Conservation (phyloP, 2,113 vertebrate genomes). For the Grus americana region DNA sequence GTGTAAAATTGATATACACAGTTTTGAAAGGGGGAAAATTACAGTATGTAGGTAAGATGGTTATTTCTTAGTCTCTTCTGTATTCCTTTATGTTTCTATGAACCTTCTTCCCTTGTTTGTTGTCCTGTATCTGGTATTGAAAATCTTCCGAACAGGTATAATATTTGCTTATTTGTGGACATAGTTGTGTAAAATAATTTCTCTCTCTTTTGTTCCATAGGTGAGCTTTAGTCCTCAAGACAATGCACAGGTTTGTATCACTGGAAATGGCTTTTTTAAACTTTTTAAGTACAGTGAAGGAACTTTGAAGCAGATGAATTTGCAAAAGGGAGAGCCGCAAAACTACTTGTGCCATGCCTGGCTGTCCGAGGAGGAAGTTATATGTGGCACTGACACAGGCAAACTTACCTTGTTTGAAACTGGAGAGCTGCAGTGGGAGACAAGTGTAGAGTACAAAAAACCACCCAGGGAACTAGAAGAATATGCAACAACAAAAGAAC, state of each 20-base stretch:
- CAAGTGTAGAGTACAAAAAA: slow-evolving; percentile 67
- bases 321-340: slow-evolving; percentile 79
- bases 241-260: slow-evolving; percentile 86
- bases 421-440: slow-evolving; percentile 84
- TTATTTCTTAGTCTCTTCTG: background rate
- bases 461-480: background rate
- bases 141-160: background rate
- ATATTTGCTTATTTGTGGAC: background rate
- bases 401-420: slow-evolving; percentile 85
- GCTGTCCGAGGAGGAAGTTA: slow-evolving; percentile 79
- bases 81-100: background rate
- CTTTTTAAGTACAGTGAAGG: slow-evolving; percentile 85
- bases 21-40: background rate
- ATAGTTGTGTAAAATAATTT: background rate
- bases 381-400: slow-evolving; percentile 87
- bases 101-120: background rate
- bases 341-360: slow-evolving; percentile 89
- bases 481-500: background rate
- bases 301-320: slow-evolving; percentile 84
- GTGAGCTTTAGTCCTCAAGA: slow-evolving; percentile 91
- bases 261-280: slow-evolving; percentile 86
- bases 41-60: background rate
- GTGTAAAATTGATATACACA: background rate
- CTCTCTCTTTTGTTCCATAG: slow-evolving; percentile 66
- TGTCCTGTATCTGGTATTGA: background rate